Evolutionary conservation across 1,140 invertebrate species (phyloP).

Genomic region (Cydia splendana): DNA sequence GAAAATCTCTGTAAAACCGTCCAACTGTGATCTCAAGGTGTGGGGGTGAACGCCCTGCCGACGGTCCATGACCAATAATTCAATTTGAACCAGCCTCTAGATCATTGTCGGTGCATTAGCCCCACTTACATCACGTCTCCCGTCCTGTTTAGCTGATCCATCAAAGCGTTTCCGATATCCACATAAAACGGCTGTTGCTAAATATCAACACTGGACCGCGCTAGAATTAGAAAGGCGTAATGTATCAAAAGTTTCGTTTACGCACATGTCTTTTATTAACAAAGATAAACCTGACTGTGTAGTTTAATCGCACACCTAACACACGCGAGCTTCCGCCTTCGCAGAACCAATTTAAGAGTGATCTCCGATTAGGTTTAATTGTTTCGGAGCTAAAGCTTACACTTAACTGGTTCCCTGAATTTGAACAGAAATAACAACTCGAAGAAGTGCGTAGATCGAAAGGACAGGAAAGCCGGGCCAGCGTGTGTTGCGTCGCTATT

Average conservation of each 20-base stretch:
- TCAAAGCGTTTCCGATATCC: constrained; percentile 16
- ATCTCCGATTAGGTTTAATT: not conserved
- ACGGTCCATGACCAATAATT: not conserved
- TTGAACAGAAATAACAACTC: not conserved
- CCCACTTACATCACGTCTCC: constrained; percentile 3
- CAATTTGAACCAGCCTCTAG: not conserved
- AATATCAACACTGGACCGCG: not conserved
- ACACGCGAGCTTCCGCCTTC: not conserved
- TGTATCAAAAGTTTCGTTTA: not conserved
- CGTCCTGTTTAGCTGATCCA: constrained; percentile 4
- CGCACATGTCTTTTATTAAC: not conserved
- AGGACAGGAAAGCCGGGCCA: not conserved
- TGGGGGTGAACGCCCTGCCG: not conserved
- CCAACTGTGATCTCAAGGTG: not conserved
- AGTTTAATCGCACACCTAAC: not conserved
- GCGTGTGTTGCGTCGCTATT: not conserved
- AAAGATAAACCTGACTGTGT: not conserved
- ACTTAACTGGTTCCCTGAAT: not conserved
- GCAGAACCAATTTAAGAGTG: not conserved
- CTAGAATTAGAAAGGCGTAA: not conserved
- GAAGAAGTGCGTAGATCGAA: not conserved
- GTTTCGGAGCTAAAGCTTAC: not conserved
- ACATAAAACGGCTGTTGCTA: constrained; percentile 7
- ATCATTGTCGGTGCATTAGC: constrained; percentile 1
- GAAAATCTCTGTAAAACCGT: not conserved